Conservation (phyloP, 2,888 invertebrate genomes). For the Mimas tiliae region DNA sequence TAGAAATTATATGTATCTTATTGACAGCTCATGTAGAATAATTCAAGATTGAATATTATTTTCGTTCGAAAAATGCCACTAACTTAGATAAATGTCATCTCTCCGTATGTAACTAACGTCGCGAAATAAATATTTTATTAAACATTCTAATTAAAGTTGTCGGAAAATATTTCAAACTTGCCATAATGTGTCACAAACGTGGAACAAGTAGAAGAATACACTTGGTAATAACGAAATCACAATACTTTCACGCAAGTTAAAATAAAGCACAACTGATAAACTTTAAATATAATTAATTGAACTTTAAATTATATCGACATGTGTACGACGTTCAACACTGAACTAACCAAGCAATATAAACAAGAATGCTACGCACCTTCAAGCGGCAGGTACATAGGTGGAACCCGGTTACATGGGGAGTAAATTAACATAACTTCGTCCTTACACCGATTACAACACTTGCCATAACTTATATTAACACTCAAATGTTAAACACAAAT, state of each 20-base stretch:
- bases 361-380: constrained; percentile 69
- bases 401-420: constrained; percentile 76
- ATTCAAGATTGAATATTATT: too few relatives aligned
- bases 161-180: neutral
- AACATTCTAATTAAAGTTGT: neutral
- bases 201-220: neutral
- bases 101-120: too few relatives aligned
- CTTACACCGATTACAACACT: constrained; percentile 67
- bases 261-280: neutral
- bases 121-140: too few relatives aligned
- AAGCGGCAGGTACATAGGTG: constrained; percentile 77
- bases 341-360: constrained; percentile 37
- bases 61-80: too few relatives aligned
- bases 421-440: constrained; percentile 80
- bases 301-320: neutral
- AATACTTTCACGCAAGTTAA: constrained; percentile 1
- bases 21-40: too few relatives aligned
- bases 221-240: neutral
- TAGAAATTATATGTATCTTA: too few relatives aligned
- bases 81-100: too few relatives aligned
- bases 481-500: constrained; percentile 46
- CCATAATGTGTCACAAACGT: neutral
- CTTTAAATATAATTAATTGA: neutral
- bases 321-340: neutral
- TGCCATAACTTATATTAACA: constrained; percentile 64